phyloP scores from a whole-genome alignment of 1,140 invertebrate species.

The Coenobita brevimanus region DNA sequence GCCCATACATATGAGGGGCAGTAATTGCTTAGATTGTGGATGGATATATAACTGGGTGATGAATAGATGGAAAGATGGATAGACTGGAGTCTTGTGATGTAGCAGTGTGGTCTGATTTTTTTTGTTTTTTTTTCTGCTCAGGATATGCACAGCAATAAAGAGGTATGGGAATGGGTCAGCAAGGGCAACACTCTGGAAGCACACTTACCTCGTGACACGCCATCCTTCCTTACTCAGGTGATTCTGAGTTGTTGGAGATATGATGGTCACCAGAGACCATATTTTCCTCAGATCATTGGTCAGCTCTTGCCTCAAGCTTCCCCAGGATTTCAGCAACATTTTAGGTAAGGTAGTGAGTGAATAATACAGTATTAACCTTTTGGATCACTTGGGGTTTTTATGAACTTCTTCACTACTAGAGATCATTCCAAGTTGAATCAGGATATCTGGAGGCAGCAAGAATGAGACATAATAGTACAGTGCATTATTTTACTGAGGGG shows the following conservation, averaged over 20 bases:
- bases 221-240: slow-evolving; percentile 18
- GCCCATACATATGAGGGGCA: too few species aligned
- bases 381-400: too few species aligned
- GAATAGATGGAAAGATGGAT: not conserved
- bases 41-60: not conserved
- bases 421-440: too few species aligned
- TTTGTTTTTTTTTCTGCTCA: not conserved
- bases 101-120: not conserved
- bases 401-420: too few species aligned
- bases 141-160: slow-evolving; percentile 7
- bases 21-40: too few species aligned
- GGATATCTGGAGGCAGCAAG: too few species aligned
- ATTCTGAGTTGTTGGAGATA: slow-evolving; percentile 45
- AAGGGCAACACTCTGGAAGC: slow-evolving; percentile 24
- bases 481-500: too few species aligned
- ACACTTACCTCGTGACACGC: not conserved
- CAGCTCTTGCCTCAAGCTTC: slow-evolving; percentile 19
- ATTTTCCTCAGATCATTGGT: slow-evolving; percentile 37
- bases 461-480: too few species aligned
- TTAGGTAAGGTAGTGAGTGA: too few species aligned
- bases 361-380: too few species aligned
- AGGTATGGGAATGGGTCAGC: slow-evolving; percentile 35
- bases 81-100: too few species aligned
- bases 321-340: slow-evolving; percentile 27
- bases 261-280: slow-evolving; percentile 34